Evolutionary conservation across 2,797 vertebrate genomes (phyloP).

Genomic region (Hydrocynus forskahlii): DNA sequence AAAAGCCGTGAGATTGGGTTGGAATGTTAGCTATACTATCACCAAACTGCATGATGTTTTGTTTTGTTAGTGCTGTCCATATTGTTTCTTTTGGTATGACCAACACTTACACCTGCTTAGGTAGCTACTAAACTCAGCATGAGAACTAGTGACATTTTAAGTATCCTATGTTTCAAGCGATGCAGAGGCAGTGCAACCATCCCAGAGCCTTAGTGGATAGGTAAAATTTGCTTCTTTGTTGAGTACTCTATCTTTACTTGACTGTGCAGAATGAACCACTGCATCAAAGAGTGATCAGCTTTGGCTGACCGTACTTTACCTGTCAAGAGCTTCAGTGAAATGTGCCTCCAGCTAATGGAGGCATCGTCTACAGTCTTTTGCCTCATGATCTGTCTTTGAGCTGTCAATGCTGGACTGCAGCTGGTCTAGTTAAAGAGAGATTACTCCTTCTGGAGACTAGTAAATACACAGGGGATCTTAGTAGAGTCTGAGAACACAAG

Average conservation of each 20-base stretch:
- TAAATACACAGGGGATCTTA: not conserved
- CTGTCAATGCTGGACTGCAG: not conserved
- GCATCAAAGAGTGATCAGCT: constrained; percentile 2
- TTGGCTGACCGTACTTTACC: not conserved
- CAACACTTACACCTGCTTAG: too few relatives aligned
- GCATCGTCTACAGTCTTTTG: not conserved
- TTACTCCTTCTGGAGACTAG: not conserved
- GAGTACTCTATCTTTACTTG: not conserved
- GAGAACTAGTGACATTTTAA: too few relatives aligned
- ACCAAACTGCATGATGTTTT: too few relatives aligned
- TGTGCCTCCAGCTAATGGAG: not conserved
- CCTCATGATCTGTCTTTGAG: not conserved
- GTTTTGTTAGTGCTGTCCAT: too few relatives aligned
- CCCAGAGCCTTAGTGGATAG: not conserved
- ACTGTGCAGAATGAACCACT: not conserved
- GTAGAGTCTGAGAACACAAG: not conserved
- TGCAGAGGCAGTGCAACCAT: not conserved
- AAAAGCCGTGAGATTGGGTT: too few relatives aligned
- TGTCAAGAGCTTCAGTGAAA: not conserved
- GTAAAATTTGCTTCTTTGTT: not conserved
- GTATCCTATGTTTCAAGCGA: not conserved
- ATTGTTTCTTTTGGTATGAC: too few relatives aligned
- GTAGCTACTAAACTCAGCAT: too few relatives aligned
- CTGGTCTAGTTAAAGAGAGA: constrained; percentile 6
- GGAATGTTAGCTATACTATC: not conserved